Percentiles rank a stretch among this genome's conserved stretches.
Conservation (phyloP, 1,140 invertebrate species). For the Bombus confusus region DNA sequence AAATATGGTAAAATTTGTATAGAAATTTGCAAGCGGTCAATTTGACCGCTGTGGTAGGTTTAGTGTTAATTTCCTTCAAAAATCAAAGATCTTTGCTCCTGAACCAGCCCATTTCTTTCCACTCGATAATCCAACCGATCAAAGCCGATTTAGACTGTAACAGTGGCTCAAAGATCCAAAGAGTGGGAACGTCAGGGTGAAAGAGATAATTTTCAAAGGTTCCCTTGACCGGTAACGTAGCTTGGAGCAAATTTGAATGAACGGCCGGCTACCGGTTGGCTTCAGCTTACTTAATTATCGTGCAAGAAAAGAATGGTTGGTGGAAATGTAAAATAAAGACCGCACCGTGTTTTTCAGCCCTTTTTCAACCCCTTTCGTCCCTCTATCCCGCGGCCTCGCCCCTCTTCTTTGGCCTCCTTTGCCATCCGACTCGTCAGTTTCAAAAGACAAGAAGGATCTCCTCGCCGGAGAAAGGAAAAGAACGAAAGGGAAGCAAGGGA, state of each 20-base stretch:
- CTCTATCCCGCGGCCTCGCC: slow-evolving; percentile 21
- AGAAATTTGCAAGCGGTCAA: too few relatives aligned
- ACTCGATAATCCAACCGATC: too few relatives aligned
- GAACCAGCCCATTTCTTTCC: too few relatives aligned
- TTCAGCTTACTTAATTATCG: slow-evolving; percentile 70
- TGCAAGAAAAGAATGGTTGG: slow-evolving; percentile 69
- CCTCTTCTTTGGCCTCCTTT: slow-evolving; percentile 44
- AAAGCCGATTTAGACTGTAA: too few relatives aligned
- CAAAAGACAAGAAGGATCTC: slow-evolving; percentile 63
- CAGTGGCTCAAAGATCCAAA: slow-evolving; percentile 36
- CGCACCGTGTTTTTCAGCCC: slow-evolving; percentile 65
- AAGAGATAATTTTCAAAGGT: slow-evolving; percentile 61
- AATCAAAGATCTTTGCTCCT: too few relatives aligned
- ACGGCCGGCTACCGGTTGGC: slow-evolving; percentile 63
- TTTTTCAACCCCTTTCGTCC: slow-evolving; percentile 49
- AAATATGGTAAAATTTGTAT: too few relatives aligned
- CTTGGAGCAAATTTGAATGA: slow-evolving; percentile 60
- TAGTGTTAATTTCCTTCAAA: too few relatives aligned
- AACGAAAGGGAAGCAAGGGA: background rate
- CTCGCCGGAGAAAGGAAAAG: slow-evolving; percentile 1
- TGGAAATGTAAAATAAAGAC: slow-evolving; percentile 71
- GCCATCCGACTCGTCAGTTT: slow-evolving; percentile 59
- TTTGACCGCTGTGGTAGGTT: too few relatives aligned
- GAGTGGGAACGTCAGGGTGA: slow-evolving; percentile 29
- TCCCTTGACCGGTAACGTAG: slow-evolving; percentile 51